phyloP scores from a whole-genome alignment of 2,797 vertebrate species.

The Rhodeus uyekii region DNA sequence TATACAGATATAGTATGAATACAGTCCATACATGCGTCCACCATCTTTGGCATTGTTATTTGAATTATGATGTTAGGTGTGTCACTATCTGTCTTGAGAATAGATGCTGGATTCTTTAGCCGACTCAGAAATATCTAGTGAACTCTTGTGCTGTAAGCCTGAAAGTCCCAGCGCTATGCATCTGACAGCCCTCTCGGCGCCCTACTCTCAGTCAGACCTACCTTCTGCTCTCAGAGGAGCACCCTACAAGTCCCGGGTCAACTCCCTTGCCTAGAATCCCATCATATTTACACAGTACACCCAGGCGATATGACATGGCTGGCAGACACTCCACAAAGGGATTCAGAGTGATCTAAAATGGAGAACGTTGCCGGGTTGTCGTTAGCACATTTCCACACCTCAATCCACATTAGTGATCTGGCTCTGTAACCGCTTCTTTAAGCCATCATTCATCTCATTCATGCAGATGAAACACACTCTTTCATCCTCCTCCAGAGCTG shows the following conservation, averaged over 20 bases:
- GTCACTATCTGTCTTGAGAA: neutral
- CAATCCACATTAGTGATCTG: conserved; percentile 17
- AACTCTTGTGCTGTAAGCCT: neutral
- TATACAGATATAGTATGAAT: neutral
- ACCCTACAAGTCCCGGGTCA: neutral
- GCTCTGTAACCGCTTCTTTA: neutral
- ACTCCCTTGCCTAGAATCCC: neutral
- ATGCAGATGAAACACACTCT: neutral
- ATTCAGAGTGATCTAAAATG: conserved; percentile 25
- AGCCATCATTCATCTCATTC: conserved; percentile 13
- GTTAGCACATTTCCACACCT: neutral
- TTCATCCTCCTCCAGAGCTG: conserved; percentile 21
- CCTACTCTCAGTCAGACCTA: neutral
- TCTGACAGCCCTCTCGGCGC: neutral
- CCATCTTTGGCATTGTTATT: neutral
- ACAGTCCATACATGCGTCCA: neutral
- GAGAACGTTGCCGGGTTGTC: neutral
- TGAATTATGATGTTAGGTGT: neutral
- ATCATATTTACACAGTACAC: conserved; percentile 14
- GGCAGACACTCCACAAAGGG: neutral
- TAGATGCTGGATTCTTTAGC: neutral
- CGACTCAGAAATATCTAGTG: neutral
- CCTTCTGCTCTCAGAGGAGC: conserved; percentile 1
- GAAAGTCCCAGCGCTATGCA: neutral
- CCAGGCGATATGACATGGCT: neutral